Evolutionary conservation across 30 jellyfish, hydroid and myxozoan species (phyloP).

Genomic region (Aurelia aurita): DNA sequence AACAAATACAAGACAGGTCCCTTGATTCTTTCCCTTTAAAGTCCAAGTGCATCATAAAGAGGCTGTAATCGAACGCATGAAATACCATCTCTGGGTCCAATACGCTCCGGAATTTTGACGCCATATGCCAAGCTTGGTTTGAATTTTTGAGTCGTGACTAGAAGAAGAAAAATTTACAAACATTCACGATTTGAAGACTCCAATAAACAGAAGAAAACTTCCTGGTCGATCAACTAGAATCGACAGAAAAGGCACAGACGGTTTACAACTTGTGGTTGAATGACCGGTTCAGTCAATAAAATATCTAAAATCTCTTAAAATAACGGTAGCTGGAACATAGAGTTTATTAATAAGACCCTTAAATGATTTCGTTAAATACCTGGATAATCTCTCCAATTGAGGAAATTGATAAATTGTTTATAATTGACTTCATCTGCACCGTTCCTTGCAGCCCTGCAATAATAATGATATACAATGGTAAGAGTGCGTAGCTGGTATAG

Average conservation of each 20-base stretch:
- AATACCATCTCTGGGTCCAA: constrained; percentile 83
- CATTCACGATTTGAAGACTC: no score
- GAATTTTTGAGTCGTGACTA: constrained; percentile 79
- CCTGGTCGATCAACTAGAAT: no score
- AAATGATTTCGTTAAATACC: constrained; percentile 30
- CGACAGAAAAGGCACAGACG: no score
- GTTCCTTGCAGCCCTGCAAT: constrained; percentile 43
- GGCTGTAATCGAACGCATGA: constrained; percentile 61
- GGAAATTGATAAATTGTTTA: constrained; percentile 73
- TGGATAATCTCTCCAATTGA: constrained; percentile 96
- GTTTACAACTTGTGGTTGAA: no score
- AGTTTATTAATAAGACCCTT: no score
- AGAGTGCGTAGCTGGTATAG: not conserved
- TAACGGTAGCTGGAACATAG: no score
- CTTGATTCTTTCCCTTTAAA: not conserved
- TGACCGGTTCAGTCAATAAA: no score
- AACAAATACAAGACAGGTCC: no score
- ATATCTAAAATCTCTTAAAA: no score
- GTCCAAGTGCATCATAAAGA: constrained; percentile 71
- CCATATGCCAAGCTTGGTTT: constrained; percentile 81
- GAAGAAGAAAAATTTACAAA: not conserved
- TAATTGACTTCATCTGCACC: constrained; percentile 80
- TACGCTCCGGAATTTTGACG: constrained; percentile 71
- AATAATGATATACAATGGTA: not conserved
- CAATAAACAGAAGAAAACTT: no score